Conservation (phyloP, 2,113 vertebrate genomes). For the Gymnogyps californianus region DNA sequence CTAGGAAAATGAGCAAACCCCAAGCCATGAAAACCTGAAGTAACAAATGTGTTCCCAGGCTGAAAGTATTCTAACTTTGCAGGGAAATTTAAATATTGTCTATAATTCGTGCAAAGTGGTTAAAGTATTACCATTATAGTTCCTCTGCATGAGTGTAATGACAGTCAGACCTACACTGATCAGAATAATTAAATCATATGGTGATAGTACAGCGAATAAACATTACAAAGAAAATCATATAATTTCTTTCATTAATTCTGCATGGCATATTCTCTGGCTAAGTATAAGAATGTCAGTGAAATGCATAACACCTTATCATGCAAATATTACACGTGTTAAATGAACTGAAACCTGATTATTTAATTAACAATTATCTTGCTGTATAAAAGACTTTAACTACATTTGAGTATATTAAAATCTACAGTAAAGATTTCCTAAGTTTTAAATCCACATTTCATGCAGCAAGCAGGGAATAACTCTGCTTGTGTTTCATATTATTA, state of each 20-base stretch:
- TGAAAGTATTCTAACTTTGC: conserved; percentile 18
- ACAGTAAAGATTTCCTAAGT: not conserved
- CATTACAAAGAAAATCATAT: not conserved
- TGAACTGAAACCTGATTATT: conserved; percentile 37
- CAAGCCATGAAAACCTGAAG: not conserved
- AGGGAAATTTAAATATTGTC: conserved; percentile 15
- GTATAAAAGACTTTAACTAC: not conserved
- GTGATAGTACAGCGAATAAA: conserved; percentile 36
- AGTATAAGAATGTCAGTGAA: not conserved
- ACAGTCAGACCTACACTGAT: not conserved
- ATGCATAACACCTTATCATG: not conserved
- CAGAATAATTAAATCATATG: not conserved
- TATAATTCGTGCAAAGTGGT: not conserved
- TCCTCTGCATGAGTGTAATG: not conserved
- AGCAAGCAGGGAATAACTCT: not conserved
- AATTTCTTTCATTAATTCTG: conserved; percentile 21
- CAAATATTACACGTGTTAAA: not conserved
- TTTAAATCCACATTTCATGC: conserved; percentile 23
- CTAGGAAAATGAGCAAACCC: not conserved
- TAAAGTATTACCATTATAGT: not conserved
- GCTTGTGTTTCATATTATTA: not conserved
- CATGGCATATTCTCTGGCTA: not conserved
- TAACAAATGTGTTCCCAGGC: not conserved
- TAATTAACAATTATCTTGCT: conserved; percentile 44
- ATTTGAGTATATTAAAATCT: conserved; percentile 46